Evolutionary conservation across 1,140 invertebrate genomes (phyloP), one percentile per base, ranked within the genome.

Genomic region (Habropoda laboriosa): DNA sequence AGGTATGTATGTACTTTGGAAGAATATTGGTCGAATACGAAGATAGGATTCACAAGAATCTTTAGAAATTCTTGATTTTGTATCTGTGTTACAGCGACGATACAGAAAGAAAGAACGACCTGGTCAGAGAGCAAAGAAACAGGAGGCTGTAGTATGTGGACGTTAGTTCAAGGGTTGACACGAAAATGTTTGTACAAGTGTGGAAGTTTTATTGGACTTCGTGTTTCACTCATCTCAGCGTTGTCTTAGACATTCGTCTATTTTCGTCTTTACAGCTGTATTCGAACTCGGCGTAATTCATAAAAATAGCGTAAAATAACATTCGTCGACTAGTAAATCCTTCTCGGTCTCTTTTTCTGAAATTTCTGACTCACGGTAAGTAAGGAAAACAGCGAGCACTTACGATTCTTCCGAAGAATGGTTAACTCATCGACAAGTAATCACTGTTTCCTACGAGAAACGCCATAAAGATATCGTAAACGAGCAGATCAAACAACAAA

Each of bases 131-230:
- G 1, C n/a, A 32, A 16, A n/a, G 32, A 21, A 61, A 21, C 18
- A 8, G 12, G 45, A 32, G 18, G 10, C 42, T 47, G n/a, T n/a
- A 24, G 13, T 24, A 21, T 40, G 10, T 27, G n/a, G 4, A 27
- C 24, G 30, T 70, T 27, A 38, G 47, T 27, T 1, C 3, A n/a
- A 27, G n/a, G 49, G 27, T 21, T 40, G 24, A 55, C n/a, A 57
- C 13, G 24, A n/a, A 30, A 4, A 42, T 71, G 38, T 71, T 71
- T 71, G 38, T 55, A 71, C 68, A 71, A 71, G 67, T 70, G 67
- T 40, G 30, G 35, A 35, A 68, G 38, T 24, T 40, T 55, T 21
- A 3, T 35, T 40, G 1, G 35, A 40, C 61, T 18, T n/a, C 24
- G 7, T 27, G 21, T 24, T 53, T 6, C 30, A 53, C 5, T 64